phyloP scores from a whole-genome alignment of 1,140 invertebrate genomes.

The Melanaphis sacchari region DNA sequence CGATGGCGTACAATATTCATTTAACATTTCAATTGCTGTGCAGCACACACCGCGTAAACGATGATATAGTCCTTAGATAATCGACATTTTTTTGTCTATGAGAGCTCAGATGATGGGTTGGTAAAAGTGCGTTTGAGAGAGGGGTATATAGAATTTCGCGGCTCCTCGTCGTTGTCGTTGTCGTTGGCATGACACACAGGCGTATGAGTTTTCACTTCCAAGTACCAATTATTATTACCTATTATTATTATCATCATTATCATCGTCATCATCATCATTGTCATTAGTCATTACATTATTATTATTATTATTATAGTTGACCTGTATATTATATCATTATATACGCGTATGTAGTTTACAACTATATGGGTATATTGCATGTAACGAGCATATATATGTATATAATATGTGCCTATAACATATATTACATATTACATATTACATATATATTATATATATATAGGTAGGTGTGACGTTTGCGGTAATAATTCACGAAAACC shows the following conservation, averaged over 20 bases:
- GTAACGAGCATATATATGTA: background rate
- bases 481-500: background rate
- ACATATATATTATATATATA: background rate
- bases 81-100: background rate
- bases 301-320: background rate
- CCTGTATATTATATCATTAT: background rate
- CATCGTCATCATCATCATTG: background rate
- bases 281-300: background rate
- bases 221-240: background rate
- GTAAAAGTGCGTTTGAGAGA: too few species aligned
- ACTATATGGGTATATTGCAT: background rate
- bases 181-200: background rate
- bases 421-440: background rate
- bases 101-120: too few species aligned
- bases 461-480: background rate
- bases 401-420: background rate
- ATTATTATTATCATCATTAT: background rate
- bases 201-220: background rate
- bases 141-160: background rate
- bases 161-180: background rate
- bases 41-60: background rate
- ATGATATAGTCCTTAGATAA: background rate
- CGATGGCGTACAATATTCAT: background rate
- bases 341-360: background rate
- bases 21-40: conserved; percentile 35